Conservation (phyloP, 2,888 invertebrate species). For the Drosophila meridiana region DNA sequence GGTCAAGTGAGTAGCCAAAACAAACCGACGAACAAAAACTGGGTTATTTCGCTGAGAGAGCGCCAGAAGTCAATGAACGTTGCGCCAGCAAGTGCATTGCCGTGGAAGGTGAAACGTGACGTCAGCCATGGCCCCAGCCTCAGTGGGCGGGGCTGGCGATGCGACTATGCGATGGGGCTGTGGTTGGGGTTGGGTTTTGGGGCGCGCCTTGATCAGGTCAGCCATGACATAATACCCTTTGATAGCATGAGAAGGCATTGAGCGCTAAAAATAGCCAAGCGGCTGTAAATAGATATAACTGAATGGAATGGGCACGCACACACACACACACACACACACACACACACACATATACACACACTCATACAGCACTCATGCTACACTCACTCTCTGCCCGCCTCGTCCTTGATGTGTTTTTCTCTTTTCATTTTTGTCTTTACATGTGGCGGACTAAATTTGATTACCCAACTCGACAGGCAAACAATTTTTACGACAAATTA, state of each 20-base stretch:
- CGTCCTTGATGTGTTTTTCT: slow-evolving; percentile 23
- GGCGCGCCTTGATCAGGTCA: slow-evolving; percentile 54
- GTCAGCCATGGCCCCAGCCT: slow-evolving; percentile 62
- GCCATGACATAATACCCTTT: slow-evolving; percentile 78
- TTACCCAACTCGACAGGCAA: slow-evolving; percentile 38
- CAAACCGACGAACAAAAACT: slow-evolving; percentile 49
- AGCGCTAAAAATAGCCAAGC: slow-evolving; percentile 63
- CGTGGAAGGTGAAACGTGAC: slow-evolving; percentile 82
- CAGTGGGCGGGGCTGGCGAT: slow-evolving; percentile 2
- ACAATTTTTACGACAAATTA: slow-evolving; percentile 58
- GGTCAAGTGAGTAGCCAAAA: slow-evolving; percentile 65
- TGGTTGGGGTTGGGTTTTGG: slow-evolving; percentile 10
- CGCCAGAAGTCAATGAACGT: slow-evolving; percentile 67
- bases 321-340: slow-evolving; percentile 14
- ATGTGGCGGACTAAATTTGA: slow-evolving; percentile 41
- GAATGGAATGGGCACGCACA: slow-evolving; percentile 18
- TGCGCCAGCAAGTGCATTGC: slow-evolving; percentile 66
- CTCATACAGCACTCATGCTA: not conserved
- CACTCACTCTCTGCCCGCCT: not conserved
- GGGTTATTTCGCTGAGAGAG: slow-evolving; percentile 56
- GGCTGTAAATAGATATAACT: slow-evolving; percentile 56
- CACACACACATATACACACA: not conserved
- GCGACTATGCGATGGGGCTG: slow-evolving; percentile 3
- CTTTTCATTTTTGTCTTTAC: slow-evolving; percentile 26
- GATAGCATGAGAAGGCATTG: slow-evolving; percentile 67